phyloP scores from a whole-genome alignment of 2,797 vertebrate genomes.

The Sebastes vulpes region DNA sequence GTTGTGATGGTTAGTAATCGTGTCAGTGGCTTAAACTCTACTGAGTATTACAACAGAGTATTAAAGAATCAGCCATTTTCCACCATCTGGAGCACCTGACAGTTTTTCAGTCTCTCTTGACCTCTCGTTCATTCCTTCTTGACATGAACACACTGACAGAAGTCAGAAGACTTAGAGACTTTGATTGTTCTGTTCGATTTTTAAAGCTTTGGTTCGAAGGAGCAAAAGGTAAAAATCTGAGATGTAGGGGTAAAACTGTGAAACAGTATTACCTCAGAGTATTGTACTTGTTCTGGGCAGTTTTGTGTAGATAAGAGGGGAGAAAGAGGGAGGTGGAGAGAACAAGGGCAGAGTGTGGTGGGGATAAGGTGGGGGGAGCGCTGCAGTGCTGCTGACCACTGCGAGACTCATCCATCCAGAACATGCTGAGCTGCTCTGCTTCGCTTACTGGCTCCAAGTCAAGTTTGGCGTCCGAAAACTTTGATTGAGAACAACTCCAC shows the following conservation, averaged over 20 bases:
- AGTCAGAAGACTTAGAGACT: constrained; percentile 22
- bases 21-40: not conserved
- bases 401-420: constrained; percentile 72
- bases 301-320: not conserved
- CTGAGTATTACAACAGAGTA: not conserved
- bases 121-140: constrained; percentile 16
- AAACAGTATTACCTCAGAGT: not conserved
- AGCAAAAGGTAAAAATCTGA: not conserved
- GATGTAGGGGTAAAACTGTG: not conserved
- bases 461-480: constrained; percentile 32
- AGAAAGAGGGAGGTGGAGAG: not conserved
- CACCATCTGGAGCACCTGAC: constrained; percentile 18
- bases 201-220: not conserved
- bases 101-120: constrained; percentile 27
- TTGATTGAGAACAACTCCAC: not conserved
- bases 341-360: not conserved
- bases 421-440: constrained; percentile 62
- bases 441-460: constrained; percentile 48
- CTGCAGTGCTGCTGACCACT: constrained; percentile 74
- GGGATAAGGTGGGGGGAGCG: constrained; percentile 13
- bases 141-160: constrained; percentile 26
- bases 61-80: constrained; percentile 37
- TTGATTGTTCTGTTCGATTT: not conserved
- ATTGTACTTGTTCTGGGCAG: constrained; percentile 22
- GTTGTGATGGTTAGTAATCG: not conserved